Percentiles rank a stretch among this genome's conserved stretches.
Conservation (phyloP, 2,888 invertebrate genomes). For the Graphium colonna region DNA sequence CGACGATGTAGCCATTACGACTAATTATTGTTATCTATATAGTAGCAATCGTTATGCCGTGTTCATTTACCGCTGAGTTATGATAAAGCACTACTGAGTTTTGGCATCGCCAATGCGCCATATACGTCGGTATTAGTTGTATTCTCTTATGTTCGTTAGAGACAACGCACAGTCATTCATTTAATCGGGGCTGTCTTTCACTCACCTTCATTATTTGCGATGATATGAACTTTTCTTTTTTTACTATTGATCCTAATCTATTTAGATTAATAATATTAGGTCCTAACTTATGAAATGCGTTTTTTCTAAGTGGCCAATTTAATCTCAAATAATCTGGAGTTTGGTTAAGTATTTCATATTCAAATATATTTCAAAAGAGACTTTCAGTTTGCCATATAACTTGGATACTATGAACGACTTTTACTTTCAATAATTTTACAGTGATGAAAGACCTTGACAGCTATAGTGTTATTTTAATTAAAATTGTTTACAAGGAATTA, state of each 20-base stretch:
- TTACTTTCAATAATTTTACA: too few species aligned
- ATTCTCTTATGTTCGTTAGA: conserved; percentile 55
- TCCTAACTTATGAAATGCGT: too few species aligned
- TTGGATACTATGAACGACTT: too few species aligned
- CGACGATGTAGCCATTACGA: conserved; percentile 68
- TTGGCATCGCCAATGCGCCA: conserved; percentile 32
- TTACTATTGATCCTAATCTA: conserved; percentile 39
- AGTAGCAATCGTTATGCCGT: conserved; percentile 70
- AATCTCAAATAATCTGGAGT: too few species aligned
- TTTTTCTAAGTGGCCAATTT: too few species aligned
- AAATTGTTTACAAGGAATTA: too few species aligned
- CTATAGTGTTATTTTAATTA: too few species aligned
- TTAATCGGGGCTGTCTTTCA: conserved; percentile 43
- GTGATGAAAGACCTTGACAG: too few species aligned
- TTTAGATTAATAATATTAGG: conserved; percentile 22
- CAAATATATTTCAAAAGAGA: too few species aligned
- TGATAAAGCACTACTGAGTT: conserved; percentile 61
- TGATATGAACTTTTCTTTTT: conserved; percentile 66
- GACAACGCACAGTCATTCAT: conserved; percentile 43
- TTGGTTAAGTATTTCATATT: too few species aligned
- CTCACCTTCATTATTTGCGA: conserved; percentile 71
- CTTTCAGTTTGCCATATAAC: too few species aligned
- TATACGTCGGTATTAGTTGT: too few species aligned
- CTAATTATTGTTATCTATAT: conserved; percentile 79
- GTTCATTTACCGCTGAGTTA: conserved; percentile 54